Conservation (phyloP, 2,113 vertebrate species). For the Gadus macrocephalus region DNA sequence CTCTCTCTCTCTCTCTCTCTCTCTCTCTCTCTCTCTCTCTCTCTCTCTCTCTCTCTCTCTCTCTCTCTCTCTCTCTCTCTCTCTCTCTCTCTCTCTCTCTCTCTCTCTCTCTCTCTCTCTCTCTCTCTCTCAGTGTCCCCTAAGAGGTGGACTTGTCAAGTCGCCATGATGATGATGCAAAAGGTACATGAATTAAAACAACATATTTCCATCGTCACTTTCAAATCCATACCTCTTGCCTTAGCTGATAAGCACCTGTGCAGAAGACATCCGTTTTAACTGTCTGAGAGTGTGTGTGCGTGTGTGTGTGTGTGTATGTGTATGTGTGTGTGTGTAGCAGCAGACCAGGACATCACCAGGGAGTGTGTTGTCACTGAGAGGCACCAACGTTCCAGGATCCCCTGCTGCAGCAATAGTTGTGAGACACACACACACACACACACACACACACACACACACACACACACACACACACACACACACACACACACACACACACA, state of each 20-base stretch:
- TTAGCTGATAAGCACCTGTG: too few species aligned
- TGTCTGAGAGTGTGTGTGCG: too few species aligned
- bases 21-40: conserved; percentile 5
- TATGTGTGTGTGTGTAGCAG: conserved; percentile 62
- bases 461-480: conserved; percentile 6
- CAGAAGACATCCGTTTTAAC: too few species aligned
- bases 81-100: neutral
- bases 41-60: conserved; percentile 1
- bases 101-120: conserved; percentile 7
- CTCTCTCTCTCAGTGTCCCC: neutral
- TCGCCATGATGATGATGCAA: too few species aligned
- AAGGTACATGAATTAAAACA: too few species aligned
- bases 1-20: neutral
- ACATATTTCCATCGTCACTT: too few species aligned
- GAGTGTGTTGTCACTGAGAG: conserved; percentile 83
- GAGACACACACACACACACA: conserved; percentile 46
- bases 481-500: conserved; percentile 13
- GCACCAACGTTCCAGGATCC: conserved; percentile 78
- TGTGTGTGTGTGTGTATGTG: neutral
- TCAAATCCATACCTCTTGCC: too few species aligned
- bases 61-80: conserved; percentile 3
- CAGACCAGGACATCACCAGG: conserved; percentile 86
- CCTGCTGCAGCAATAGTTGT: conserved; percentile 85
- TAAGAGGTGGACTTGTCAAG: too few species aligned
- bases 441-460: neutral